Evolutionary conservation across 1,140 invertebrate genomes (phyloP).

Genomic region (Gonioctena quinquepunctata): DNA sequence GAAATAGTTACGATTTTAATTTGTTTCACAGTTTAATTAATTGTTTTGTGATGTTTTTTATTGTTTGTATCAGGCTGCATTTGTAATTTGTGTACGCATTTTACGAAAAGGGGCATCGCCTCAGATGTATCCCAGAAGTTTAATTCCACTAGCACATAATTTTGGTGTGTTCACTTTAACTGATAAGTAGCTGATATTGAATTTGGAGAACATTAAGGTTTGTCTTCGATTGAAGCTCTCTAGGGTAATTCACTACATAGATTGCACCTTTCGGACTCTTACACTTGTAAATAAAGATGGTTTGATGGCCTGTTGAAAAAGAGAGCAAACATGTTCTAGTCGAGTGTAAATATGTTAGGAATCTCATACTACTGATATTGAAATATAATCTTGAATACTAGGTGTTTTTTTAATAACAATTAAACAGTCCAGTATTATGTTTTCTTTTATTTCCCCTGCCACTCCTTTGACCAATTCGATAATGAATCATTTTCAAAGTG

Average conservation of each 20-base stretch:
- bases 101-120: no score
- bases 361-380: constrained; percentile 49
- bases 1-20: no score
- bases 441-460: neutral
- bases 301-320: constrained; percentile 22
- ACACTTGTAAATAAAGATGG: constrained; percentile 27
- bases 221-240: constrained; percentile 7
- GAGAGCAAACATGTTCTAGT: constrained; percentile 51
- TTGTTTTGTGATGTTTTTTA: no score
- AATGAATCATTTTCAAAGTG: no score
- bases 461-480: no score
- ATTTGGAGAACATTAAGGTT: constrained; percentile 5
- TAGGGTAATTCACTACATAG: neutral
- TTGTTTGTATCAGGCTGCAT: no score
- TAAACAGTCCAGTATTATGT: constrained; percentile 21
- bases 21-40: no score
- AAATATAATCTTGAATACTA: constrained; percentile 49
- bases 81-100: no score
- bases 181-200: neutral
- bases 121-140: neutral
- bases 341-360: constrained; percentile 52
- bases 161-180: neutral
- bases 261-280: constrained; percentile 7
- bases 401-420: constrained; percentile 51
- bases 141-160: neutral